Evolutionary conservation across 2,797 vertebrate genomes (phyloP).

Genomic region (Caiman crocodilus): DNA sequence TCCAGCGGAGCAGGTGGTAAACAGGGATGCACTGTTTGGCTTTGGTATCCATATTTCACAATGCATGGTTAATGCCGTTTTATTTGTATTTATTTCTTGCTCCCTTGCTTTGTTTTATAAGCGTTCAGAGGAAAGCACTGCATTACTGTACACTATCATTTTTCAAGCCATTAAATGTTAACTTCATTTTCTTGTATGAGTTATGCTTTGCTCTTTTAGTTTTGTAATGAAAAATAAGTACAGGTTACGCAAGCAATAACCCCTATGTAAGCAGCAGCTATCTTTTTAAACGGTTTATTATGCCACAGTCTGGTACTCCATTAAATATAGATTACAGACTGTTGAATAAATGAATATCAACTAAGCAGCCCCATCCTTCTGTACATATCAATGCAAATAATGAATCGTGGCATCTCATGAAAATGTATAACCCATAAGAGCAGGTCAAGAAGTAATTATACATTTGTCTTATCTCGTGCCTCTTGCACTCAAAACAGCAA

Average conservation of each 20-base stretch:
- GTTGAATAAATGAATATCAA: slow-evolving; percentile 89
- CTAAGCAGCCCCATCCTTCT: slow-evolving; percentile 80
- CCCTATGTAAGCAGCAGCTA: slow-evolving; percentile 81
- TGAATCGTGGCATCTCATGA: slow-evolving; percentile 84
- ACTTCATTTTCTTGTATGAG: slow-evolving; percentile 85
- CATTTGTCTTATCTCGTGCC: slow-evolving; percentile 84
- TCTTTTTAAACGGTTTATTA: slow-evolving; percentile 88
- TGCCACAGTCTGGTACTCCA: slow-evolving; percentile 86
- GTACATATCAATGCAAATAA: slow-evolving; percentile 84
- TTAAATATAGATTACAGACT: slow-evolving; percentile 88
- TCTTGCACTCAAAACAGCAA: slow-evolving; percentile 78
- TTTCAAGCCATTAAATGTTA: slow-evolving; percentile 84
- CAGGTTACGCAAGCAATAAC: slow-evolving; percentile 87
- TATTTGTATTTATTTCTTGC: slow-evolving; percentile 67
- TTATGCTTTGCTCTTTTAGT: slow-evolving; percentile 85
- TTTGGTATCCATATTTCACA: slow-evolving; percentile 62
- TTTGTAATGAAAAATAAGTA: slow-evolving; percentile 87
- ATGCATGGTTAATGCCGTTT: slow-evolving; percentile 46
- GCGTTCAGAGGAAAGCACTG: slow-evolving; percentile 62
- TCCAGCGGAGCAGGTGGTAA: slow-evolving; percentile 42
- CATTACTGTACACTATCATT: slow-evolving; percentile 77
- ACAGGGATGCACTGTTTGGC: slow-evolving; percentile 52
- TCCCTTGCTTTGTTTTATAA: slow-evolving; percentile 76
- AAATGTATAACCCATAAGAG: slow-evolving; percentile 82
- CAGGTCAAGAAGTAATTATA: slow-evolving; percentile 84